phyloP scores from a whole-genome alignment of 1,140 invertebrate genomes.

The Drosophila parabipectinata region DNA sequence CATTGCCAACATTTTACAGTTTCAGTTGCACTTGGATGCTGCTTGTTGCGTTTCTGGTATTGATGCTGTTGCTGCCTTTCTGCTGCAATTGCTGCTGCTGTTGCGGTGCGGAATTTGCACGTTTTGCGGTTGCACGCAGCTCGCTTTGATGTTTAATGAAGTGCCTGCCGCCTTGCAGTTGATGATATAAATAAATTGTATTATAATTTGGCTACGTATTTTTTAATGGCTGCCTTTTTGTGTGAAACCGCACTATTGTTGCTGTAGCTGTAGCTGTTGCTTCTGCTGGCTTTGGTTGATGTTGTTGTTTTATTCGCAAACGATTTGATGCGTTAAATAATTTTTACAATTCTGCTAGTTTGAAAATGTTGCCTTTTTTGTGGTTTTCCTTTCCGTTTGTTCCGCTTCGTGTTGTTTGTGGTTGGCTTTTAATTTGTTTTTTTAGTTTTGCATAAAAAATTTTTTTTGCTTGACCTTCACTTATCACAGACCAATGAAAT shows the following conservation, averaged over 20 bases:
- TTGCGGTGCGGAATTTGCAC: constrained; percentile 55
- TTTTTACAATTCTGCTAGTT: constrained; percentile 77
- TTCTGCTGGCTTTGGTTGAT: constrained; percentile 28
- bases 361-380: constrained; percentile 65
- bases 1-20: constrained; percentile 79
- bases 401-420: constrained; percentile 44
- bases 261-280: constrained; percentile 29
- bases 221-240: constrained; percentile 53
- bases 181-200: constrained; percentile 73
- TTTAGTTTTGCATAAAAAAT: constrained; percentile 37
- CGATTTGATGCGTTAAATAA: constrained; percentile 76
- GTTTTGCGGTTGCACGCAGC: constrained; percentile 70
- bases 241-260: constrained; percentile 53
- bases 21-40: constrained; percentile 56
- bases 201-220: constrained; percentile 73
- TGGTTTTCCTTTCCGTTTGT: constrained; percentile 59
- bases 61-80: constrained; percentile 21
- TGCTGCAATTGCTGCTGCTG: constrained; percentile 28
- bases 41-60: constrained; percentile 27
- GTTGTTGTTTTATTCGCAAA: constrained; percentile 57
- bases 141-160: constrained; percentile 80
- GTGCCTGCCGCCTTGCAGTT: constrained; percentile 65
- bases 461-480: constrained; percentile 69
- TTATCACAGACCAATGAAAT: constrained; percentile 83
- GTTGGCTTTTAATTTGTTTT: constrained; percentile 44